Conservation (phyloP, 2,797 vertebrate species). For the Sardinella longiceps region DNA sequence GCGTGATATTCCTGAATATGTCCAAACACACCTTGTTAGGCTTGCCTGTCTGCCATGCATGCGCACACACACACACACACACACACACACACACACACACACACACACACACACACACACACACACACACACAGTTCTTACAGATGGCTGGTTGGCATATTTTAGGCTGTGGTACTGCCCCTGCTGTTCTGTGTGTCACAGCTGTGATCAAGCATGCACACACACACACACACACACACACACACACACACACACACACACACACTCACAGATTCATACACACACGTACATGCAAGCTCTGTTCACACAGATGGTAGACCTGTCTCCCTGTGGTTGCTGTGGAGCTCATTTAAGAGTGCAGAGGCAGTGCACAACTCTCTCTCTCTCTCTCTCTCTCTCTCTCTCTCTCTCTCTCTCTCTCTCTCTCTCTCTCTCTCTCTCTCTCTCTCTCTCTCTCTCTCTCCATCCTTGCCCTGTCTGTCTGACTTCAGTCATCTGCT, state of each 20-base stretch:
- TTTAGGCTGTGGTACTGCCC: background rate
- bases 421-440: background rate
- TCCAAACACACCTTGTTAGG: too few species aligned
- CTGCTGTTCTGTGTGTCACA: background rate
- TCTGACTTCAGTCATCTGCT: background rate
- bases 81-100: background rate
- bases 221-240: background rate
- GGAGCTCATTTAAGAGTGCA: background rate
- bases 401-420: background rate
- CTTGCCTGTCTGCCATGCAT: too few species aligned
- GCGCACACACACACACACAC: background rate
- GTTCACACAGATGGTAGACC: background rate
- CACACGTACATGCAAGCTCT: background rate
- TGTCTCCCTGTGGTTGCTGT: background rate
- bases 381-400: background rate
- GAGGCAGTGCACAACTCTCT: background rate
- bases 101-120: background rate
- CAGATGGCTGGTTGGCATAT: conserved; percentile 1
- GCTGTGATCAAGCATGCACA: background rate
- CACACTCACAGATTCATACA: background rate
- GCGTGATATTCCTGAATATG: too few species aligned
- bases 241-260: background rate
- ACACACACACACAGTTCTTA: background rate
- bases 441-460: background rate
- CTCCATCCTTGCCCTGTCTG: background rate